Base-by-base conservation (phyloP, 1,140 invertebrate species). In the Solenopsis fugax region DNA sequence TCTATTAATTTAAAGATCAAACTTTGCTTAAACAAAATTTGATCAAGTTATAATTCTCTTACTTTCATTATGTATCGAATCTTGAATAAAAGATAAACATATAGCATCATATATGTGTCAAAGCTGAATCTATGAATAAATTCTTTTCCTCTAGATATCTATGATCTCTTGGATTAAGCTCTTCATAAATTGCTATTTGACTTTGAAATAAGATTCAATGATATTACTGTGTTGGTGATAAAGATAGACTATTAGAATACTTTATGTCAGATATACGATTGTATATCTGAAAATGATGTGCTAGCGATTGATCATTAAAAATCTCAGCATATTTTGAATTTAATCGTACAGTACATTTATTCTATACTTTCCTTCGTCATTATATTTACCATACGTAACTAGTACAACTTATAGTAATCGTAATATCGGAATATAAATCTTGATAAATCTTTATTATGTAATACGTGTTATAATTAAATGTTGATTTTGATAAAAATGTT, bases 191-290 rank as follows among this genome's bases (percentile, higher is more conserved):
- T 69, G 65, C 12, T 13, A 69, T 24, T 69, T 69, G 65, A 24
- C 41, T 50, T 69, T 69, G 5, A 69, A 69, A 69, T 69, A 24
- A 50, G 13, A 24, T 69, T 24, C 6, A 21, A 69, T 24, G 12
- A 48, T 48, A 24, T 50, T 69, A 50, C 37, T 13, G 7, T 13
- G 7, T 45, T 41, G 41, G 6, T 69, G 37, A 69, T 50, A 24
- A 69, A 69, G 41, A 50, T 2, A 50, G 21, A 69, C 45, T 24
- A 69, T 69, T 50, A 69, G 13, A 69, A 69, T 50, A 69, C 7
- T 69, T 69, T 69, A 69, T 50, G 6, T 21, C 4, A 50, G 41
- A 1, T 69, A 21, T 29, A 48, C 21, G 21, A 69, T 24, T 69
- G 21, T 48, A n/a, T n/a, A n/a, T n/a, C n/a, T n/a, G n/a, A 69